Percentiles rank a stretch among this genome's conserved stretches.
Evolutionary conservation across 1,140 invertebrate genomes (phyloP).

Genomic region (Pseudomyrmex cubaensis): DNA sequence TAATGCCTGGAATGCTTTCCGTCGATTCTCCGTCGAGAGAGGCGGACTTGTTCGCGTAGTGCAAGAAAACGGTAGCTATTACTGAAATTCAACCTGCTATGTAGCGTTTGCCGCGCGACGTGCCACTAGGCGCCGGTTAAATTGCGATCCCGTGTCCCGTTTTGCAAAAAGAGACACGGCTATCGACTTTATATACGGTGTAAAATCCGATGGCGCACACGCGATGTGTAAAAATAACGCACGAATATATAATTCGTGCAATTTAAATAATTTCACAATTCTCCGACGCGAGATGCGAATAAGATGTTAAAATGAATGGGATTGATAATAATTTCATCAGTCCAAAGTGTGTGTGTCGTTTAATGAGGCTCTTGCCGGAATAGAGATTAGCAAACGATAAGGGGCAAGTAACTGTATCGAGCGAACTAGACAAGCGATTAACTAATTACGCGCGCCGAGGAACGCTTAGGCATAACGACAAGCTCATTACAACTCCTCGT

Average conservation of each 20-base stretch:
- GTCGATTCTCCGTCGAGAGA: slow-evolving; percentile 51
- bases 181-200: not conserved
- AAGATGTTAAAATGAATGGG: not conserved
- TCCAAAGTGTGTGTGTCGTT: not conserved
- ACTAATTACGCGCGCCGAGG: slow-evolving; percentile 38
- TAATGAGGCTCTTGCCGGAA: slow-evolving; percentile 1
- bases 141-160: slow-evolving; percentile 11
- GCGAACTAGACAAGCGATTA: slow-evolving; percentile 29
- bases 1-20: slow-evolving; percentile 71
- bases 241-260: not conserved
- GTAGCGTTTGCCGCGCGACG: slow-evolving; percentile 50
- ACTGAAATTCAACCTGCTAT: slow-evolving; percentile 54
- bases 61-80: slow-evolving; percentile 62
- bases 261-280: not conserved
- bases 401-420: slow-evolving; percentile 7
- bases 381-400: slow-evolving; percentile 10
- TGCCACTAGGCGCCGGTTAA: slow-evolving; percentile 41
- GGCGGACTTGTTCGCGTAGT: slow-evolving; percentile 7
- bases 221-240: not conserved
- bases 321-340: slow-evolving; percentile 15
- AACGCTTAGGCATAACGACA: slow-evolving; percentile 36
- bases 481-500: slow-evolving; percentile 34
- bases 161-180: slow-evolving; percentile 25
- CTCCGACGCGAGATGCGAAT: not conserved
- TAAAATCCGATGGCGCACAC: not conserved